phyloP scores from a whole-genome alignment of 2,797 vertebrate species.

The Sphenodon punctatus region DNA sequence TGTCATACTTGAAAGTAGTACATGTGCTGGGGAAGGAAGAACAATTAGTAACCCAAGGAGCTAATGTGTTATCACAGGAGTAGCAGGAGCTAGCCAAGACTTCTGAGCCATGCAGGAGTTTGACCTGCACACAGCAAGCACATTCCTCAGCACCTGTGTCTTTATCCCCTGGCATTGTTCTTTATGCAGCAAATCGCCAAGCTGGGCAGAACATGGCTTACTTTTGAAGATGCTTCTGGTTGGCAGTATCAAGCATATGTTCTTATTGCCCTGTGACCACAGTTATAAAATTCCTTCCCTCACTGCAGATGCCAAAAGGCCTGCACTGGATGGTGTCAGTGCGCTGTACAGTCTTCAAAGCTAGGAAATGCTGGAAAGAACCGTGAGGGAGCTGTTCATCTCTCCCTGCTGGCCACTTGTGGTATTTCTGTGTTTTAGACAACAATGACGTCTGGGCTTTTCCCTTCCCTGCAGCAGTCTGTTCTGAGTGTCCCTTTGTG shows the following conservation, averaged over 20 bases:
- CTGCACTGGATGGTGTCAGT: not conserved
- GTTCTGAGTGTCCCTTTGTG: not conserved
- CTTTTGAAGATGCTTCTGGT: not conserved
- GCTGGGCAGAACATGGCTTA: not conserved
- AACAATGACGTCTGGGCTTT: not conserved
- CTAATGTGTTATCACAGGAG: not conserved
- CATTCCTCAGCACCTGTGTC: not conserved
- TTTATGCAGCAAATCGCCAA: not conserved
- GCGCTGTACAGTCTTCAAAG: constrained; percentile 4
- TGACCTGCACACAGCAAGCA: not conserved
- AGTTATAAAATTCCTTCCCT: constrained; percentile 28
- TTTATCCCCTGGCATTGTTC: not conserved
- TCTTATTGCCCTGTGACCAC: not conserved
- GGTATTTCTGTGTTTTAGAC: not conserved
- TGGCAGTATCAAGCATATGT: not conserved
- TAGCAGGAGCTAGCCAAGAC: not conserved
- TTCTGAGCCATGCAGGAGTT: not conserved
- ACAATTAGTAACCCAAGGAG: not conserved
- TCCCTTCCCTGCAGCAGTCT: not conserved
- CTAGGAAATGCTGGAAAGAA: not conserved
- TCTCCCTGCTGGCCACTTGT: not conserved
- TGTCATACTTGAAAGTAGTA: not conserved
- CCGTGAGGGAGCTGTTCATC: not conserved
- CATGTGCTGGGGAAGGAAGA: not conserved
- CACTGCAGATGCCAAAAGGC: not conserved